Conservation (phyloP, 2,113 vertebrate species). For the Ailuropoda melanoleuca region DNA sequence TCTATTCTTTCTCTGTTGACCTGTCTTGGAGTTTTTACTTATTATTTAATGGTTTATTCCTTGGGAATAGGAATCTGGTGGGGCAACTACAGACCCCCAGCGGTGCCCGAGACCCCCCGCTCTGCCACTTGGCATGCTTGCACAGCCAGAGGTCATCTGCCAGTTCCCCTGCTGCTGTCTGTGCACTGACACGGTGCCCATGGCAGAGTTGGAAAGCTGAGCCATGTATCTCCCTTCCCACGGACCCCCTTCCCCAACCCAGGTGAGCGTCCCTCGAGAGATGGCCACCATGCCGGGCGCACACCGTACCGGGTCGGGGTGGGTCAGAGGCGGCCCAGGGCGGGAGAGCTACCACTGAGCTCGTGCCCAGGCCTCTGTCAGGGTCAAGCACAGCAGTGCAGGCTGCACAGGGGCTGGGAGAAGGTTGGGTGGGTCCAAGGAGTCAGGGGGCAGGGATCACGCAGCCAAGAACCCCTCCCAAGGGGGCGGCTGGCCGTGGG, state of each 20-base stretch:
- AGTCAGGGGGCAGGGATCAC: neutral
- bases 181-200: neutral
- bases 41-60: neutral
- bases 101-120: neutral
- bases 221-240: neutral
- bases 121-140: neutral
- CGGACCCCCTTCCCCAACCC: accelerated
- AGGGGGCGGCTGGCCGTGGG: accelerated
- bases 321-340: too few relatives aligned
- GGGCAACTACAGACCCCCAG: neutral
- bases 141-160: neutral
- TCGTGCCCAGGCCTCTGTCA: neutral
- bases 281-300: accelerated
- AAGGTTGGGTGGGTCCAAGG: accelerated
- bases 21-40: neutral
- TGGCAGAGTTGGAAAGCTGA: neutral
- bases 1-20: neutral
- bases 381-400: accelerated
- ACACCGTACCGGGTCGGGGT: accelerated
- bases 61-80: neutral
- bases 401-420: too few relatives aligned
- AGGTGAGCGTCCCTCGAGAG: neutral
- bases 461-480: too few relatives aligned
- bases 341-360: accelerated
- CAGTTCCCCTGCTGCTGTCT: neutral